A percentile compares a stretch with the other conserved stretches of the same genome.
Evolutionary conservation across 2,797 vertebrate species (phyloP).

Genomic region (Eremophila alpestris): DNA sequence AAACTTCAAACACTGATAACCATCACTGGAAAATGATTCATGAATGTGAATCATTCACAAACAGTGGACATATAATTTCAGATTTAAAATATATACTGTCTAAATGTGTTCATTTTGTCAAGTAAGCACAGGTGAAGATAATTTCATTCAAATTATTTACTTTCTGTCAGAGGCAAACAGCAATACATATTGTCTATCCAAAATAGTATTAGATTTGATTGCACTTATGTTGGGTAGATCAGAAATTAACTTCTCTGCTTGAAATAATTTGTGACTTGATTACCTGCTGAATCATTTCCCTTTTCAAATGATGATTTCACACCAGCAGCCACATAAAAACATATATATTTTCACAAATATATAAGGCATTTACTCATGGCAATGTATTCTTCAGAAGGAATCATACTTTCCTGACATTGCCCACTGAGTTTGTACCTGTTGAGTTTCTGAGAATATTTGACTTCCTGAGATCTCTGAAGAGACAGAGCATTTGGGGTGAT

Average conservation of each 20-base stretch:
- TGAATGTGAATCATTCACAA: background rate
- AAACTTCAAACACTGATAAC: background rate
- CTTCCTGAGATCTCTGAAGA: background rate
- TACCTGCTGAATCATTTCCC: slow-evolving; percentile 27
- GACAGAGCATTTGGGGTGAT: background rate
- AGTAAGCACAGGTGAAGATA: background rate
- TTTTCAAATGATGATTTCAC: slow-evolving; percentile 6
- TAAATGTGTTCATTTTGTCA: background rate
- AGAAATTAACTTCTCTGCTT: slow-evolving; percentile 33
- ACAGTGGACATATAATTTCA: background rate
- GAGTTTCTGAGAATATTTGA: background rate
- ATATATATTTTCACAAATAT: background rate
- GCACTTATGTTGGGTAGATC: background rate
- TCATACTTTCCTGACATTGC: background rate
- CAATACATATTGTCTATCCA: background rate
- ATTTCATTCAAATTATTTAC: background rate
- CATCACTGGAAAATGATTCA: background rate
- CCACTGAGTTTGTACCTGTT: background rate
- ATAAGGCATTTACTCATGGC: background rate
- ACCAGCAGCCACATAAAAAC: background rate
- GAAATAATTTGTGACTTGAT: slow-evolving; percentile 40
- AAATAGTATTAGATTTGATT: slow-evolving; percentile 30
- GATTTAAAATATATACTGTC: background rate
- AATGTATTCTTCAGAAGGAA: background rate
- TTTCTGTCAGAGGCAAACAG: background rate